Conservation (phyloP, 2,888 invertebrate genomes). For the Papilio gigon region DNA sequence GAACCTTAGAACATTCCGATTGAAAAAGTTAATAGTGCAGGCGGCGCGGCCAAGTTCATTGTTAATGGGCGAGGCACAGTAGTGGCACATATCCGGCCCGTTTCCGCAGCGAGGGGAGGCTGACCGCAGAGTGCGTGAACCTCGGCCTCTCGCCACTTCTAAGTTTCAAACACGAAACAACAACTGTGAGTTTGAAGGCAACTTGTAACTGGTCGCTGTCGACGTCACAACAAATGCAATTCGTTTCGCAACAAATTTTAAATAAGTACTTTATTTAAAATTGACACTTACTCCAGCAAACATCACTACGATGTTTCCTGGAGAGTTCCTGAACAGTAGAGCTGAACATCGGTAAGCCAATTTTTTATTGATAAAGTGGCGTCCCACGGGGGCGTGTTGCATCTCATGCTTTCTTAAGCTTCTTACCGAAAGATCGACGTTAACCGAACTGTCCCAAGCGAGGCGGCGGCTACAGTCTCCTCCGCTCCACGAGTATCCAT, state of each 20-base stretch:
- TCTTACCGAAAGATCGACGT: background rate
- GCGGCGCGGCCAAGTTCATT: background rate
- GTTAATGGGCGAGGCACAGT: background rate
- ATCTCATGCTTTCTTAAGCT: background rate
- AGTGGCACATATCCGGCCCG: background rate
- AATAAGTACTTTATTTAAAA: background rate
- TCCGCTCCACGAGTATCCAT: constrained; percentile 15
- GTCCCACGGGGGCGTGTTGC: background rate
- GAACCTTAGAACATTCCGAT: no score
- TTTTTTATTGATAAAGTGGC: background rate
- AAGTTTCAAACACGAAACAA: background rate
- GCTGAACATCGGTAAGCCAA: no score
- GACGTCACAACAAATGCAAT: background rate
- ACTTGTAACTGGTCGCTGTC: background rate
- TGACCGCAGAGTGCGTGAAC: constrained; percentile 5
- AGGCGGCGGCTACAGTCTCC: background rate
- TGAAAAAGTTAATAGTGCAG: background rate
- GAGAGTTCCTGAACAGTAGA: no score
- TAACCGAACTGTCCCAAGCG: background rate
- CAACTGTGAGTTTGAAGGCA: background rate
- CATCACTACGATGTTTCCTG: no score
- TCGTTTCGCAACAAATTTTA: background rate
- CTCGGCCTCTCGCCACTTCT: background rate
- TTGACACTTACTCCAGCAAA: no score
- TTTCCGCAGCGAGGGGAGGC: background rate